Base-by-base conservation (phyloP, 2,888 invertebrate genomes). In the Carabus problematicus region DNA sequence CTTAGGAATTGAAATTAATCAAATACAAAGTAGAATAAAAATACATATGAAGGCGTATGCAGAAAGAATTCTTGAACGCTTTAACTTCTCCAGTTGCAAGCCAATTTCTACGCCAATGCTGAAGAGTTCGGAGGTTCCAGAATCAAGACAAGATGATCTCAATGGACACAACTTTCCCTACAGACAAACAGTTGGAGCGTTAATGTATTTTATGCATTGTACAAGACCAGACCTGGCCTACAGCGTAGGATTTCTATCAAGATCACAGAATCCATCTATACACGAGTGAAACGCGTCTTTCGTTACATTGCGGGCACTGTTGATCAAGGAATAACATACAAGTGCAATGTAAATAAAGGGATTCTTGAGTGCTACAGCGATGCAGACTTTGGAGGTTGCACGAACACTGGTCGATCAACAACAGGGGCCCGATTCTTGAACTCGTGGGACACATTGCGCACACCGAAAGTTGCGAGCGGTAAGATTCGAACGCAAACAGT, bases 401-500 rank as follows among this genome's bases (percentile, higher is more conserved):
- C 79, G 42, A 78, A 80, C 72, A 76, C 76, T 16, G 74, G 77
- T 8, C 72, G 78, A n/a, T 71, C 68, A 64, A 75, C 73, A 8
- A 66, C 71, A 41, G 73, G 73, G 58, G 66, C 0, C 59, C 63
- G 0, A 29, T 54, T 0, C 70, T 73, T 0, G n/a, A n/a, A n/a
- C n/a, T n/a, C n/a, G n/a, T n/a, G n/a, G n/a, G n/a, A n/a, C n/a
- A n/a, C n/a, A n/a, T n/a, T n/a, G n/a, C n/a, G n/a, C n/a, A n/a
- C n/a, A n/a, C n/a, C n/a, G n/a, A n/a, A n/a, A n/a, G n/a, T n/a
- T n/a, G n/a, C n/a, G n/a, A n/a, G n/a, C n/a, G n/a, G n/a, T n/a
- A n/a, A n/a, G n/a, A n/a, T n/a, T n/a, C n/a, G n/a, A n/a, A n/a
- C n/a, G n/a, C n/a, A n/a, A n/a, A n/a, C n/a, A n/a, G n/a, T n/a